Conservation (phyloP, 2,888 invertebrate species). For the Melanophora roralis region DNA sequence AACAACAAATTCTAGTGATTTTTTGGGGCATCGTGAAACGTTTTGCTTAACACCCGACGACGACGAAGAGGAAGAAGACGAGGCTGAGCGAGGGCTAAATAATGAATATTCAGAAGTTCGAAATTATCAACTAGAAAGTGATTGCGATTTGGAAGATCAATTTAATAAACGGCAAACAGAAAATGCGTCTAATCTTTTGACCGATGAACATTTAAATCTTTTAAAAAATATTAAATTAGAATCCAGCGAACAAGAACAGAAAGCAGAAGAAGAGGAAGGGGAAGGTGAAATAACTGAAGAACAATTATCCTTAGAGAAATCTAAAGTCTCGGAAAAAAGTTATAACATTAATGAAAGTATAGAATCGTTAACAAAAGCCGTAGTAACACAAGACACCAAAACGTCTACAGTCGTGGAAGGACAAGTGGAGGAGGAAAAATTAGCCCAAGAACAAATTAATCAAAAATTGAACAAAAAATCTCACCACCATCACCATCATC, state of each 20-base stretch:
- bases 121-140: slow-evolving; percentile 19
- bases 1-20: slow-evolving; percentile 76
- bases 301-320: slow-evolving; percentile 14
- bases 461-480: slow-evolving; percentile 52
- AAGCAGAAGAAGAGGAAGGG: background rate
- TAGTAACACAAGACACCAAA: slow-evolving; percentile 40
- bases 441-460: slow-evolving; percentile 59
- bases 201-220: slow-evolving; percentile 53
- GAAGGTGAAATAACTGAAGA: background rate
- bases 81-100: slow-evolving; percentile 29
- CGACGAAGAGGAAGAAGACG: slow-evolving; percentile 54
- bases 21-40: slow-evolving; percentile 76
- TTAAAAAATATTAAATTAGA: slow-evolving; percentile 58
- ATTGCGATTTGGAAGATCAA: slow-evolving; percentile 47
- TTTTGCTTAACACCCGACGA: slow-evolving; percentile 74
- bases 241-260: slow-evolving; percentile 14
- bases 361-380: background rate
- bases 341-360: slow-evolving; percentile 61
- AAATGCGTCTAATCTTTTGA: slow-evolving; percentile 27
- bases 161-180: slow-evolving; percentile 15
- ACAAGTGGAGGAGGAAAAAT: background rate
- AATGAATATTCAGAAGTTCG: slow-evolving; percentile 22
- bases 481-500: slow-evolving; percentile 57
- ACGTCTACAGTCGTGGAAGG: background rate
- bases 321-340: slow-evolving; percentile 48